phyloP scores from a whole-genome alignment of 2,888 invertebrate species.

The Drosophila mimetica region DNA sequence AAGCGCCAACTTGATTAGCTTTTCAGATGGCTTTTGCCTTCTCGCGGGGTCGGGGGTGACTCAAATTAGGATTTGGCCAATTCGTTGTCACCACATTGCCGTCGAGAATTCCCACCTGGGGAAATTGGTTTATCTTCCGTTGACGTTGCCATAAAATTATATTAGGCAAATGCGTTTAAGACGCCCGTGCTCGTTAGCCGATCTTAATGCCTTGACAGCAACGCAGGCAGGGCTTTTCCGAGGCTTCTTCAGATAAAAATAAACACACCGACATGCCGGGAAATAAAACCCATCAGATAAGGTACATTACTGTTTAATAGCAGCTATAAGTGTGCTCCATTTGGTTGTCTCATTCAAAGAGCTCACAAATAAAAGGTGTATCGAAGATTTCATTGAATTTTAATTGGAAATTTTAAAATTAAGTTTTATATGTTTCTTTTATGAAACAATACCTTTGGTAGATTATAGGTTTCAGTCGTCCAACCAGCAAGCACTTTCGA shows the following conservation, averaged over 20 bases:
- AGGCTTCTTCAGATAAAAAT: background rate
- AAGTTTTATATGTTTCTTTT: no score
- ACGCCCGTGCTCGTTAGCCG: constrained; percentile 9
- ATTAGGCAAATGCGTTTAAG: constrained; percentile 54
- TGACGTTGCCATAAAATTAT: constrained; percentile 57
- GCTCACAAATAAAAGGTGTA: no score
- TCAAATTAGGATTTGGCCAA: constrained; percentile 25
- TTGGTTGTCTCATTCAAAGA: no score
- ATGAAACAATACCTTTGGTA: no score
- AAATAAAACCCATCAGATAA: constrained; percentile 1
- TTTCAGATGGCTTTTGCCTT: constrained; percentile 46
- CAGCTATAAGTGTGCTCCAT: background rate
- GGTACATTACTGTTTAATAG: constrained; percentile 1
- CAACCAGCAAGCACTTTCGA: no score
- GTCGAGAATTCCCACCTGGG: constrained; percentile 64
- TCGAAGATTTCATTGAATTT: no score
- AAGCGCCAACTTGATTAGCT: constrained; percentile 67
- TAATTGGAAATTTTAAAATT: no score
- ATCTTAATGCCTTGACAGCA: background rate
- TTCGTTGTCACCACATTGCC: constrained; percentile 66
- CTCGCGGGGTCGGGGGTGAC: background rate
- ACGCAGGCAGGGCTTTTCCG: background rate
- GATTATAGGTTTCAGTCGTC: no score
- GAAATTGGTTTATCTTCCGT: constrained; percentile 60
- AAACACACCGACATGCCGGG: background rate